Evolutionary conservation across 2,888 invertebrate species (phyloP).

Genomic region (Drosophila phalerata): DNA sequence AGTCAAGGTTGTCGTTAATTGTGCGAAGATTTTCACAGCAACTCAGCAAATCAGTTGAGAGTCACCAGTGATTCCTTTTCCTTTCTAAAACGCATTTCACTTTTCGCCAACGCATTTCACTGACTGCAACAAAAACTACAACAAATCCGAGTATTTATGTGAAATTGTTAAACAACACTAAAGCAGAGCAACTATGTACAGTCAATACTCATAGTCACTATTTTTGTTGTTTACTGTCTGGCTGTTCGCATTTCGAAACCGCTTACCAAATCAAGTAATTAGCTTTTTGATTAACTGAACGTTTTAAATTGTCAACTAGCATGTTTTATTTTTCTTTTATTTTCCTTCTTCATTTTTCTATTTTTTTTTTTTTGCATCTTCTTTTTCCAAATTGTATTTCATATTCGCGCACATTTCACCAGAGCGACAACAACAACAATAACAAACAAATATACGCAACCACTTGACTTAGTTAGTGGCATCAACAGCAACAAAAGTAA

Average conservation of each 20-base stretch:
- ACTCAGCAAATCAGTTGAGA: constrained; percentile 1
- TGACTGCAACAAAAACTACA: constrained; percentile 10
- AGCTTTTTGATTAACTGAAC: constrained; percentile 83
- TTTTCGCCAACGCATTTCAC: constrained; percentile 66
- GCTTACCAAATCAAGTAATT: constrained; percentile 81
- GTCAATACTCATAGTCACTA: constrained; percentile 28
- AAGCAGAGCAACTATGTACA: constrained; percentile 47
- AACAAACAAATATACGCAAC: constrained; percentile 31
- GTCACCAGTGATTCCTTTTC: constrained; percentile 60
- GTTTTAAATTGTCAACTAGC: constrained; percentile 75
- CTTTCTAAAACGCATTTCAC: constrained; percentile 79
- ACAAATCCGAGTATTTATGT: constrained; percentile 58
- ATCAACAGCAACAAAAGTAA: constrained; percentile 27
- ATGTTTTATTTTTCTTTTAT: constrained; percentile 24
- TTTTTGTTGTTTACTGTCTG: constrained; percentile 34
- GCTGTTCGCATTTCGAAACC: constrained; percentile 64
- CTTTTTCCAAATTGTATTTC: constrained; percentile 52
- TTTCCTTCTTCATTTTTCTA: background rate
- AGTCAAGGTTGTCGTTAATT: constrained; percentile 74
- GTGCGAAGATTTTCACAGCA: constrained; percentile 25
- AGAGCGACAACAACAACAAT: constrained; percentile 32
- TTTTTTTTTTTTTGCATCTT: constrained; percentile 8
- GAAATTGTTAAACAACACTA: constrained; percentile 59
- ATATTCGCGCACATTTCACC: constrained; percentile 68
- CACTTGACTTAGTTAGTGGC: constrained; percentile 60